Percentiles rank a stretch among this genome's conserved stretches.
phyloP scores from a whole-genome alignment of 2,888 invertebrate genomes.

The Lacanobia oleracea region DNA sequence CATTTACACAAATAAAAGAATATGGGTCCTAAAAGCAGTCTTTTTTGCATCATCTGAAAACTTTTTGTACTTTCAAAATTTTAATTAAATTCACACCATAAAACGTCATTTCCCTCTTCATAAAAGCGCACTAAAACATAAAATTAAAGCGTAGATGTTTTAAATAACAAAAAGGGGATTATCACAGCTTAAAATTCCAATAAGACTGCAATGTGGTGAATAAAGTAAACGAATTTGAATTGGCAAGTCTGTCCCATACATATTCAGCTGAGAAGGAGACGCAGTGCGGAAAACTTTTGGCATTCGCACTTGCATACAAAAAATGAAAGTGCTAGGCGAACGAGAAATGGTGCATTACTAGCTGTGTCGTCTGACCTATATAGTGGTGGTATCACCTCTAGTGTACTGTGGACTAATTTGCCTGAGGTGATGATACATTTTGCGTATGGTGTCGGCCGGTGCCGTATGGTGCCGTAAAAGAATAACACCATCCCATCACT shows the following conservation, averaged over 20 bases:
- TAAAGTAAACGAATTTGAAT: constrained; percentile 85
- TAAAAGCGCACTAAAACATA: constrained; percentile 31
- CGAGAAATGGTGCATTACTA: constrained; percentile 80
- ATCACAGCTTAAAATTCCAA: constrained; percentile 72
- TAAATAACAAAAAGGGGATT: constrained; percentile 63
- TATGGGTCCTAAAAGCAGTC: background rate
- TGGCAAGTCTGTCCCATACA: constrained; percentile 87
- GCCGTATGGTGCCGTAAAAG: no score
- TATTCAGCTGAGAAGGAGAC: constrained; percentile 83
- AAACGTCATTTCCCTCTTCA: constrained; percentile 38
- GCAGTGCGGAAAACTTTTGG: constrained; percentile 90
- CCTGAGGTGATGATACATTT: constrained; percentile 24
- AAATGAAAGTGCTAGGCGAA: constrained; percentile 84
- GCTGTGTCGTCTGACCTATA: constrained; percentile 61
- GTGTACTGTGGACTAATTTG: constrained; percentile 39
- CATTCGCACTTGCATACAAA: constrained; percentile 89
- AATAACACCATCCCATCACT: no score
- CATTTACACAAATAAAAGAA: background rate
- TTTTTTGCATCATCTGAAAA: background rate
- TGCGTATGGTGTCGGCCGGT: no score
- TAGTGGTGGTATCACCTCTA: constrained; percentile 40
- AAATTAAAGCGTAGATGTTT: constrained; percentile 50
- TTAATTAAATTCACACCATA: constrained; percentile 24
- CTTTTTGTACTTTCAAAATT: background rate
- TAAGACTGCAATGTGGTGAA: constrained; percentile 80